Evolutionary conservation across 2,888 invertebrate genomes (phyloP).

Genomic region (Mimumesa dahlbomi): DNA sequence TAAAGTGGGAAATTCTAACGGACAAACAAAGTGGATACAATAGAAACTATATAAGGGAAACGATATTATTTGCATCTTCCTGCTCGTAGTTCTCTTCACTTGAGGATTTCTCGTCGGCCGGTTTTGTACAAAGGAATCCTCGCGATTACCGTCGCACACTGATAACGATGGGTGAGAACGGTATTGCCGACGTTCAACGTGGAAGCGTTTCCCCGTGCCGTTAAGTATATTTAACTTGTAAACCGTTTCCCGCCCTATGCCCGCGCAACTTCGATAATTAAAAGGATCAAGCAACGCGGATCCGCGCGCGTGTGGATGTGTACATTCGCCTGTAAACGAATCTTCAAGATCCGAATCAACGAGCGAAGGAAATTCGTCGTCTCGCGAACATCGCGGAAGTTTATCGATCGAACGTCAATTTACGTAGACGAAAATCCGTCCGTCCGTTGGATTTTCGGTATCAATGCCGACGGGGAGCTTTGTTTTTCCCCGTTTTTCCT

Average conservation of each 20-base stretch:
- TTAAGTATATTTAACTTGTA: constrained; percentile 30
- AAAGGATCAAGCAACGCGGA: constrained; percentile 32
- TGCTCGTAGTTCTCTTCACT: constrained; percentile 11
- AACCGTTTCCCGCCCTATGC: constrained; percentile 1
- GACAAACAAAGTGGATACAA: constrained; percentile 13
- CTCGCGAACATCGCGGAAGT: constrained; percentile 14
- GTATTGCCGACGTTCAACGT: constrained; percentile 17
- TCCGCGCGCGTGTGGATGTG: not conserved
- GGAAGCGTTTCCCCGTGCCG: constrained; percentile 19
- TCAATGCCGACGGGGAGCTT: constrained; percentile 23
- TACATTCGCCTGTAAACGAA: constrained; percentile 7
- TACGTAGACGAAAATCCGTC: constrained; percentile 30
- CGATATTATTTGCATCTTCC: constrained; percentile 32
- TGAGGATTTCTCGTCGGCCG: constrained; percentile 11
- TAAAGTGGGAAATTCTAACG: constrained; percentile 19
- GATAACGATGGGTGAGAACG: constrained; percentile 31
- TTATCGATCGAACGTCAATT: constrained; percentile 43
- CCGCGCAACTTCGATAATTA: constrained; percentile 38
- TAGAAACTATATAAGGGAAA: not conserved
- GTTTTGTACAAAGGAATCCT: constrained; percentile 19
- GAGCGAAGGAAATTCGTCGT: not conserved
- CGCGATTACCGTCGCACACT: constrained; percentile 11
- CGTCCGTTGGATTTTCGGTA: constrained; percentile 11
- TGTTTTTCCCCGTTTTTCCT: constrained; percentile 46
- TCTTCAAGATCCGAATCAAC: constrained; percentile 14